A percentile compares a stretch with the other conserved stretches of the same genome.
Conservation (phyloP, 2,888 invertebrate species). For the Schrankia costaestrigalis region DNA sequence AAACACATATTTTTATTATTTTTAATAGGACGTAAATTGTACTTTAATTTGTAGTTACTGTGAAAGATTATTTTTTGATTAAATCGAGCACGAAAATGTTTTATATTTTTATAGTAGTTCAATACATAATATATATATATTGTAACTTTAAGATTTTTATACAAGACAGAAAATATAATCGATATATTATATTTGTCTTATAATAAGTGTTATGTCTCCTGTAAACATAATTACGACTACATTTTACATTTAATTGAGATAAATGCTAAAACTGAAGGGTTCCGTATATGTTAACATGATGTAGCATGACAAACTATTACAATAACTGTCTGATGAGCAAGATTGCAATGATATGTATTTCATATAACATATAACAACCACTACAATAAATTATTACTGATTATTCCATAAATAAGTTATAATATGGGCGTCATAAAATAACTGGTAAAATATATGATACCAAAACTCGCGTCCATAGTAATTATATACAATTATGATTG, state of each 20-base stretch:
- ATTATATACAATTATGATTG: neutral
- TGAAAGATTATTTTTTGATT: no score
- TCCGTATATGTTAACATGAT: neutral
- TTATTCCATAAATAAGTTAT: neutral
- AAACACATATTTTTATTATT: no score
- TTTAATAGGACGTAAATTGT: no score
- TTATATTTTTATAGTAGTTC: no score
- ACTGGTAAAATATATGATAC: no score
- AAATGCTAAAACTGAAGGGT: neutral
- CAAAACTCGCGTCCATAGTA: neutral
- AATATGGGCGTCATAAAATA: no score
- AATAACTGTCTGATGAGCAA: neutral
- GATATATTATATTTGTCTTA: no score
- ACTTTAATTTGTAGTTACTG: no score
- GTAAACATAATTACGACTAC: constrained; percentile 2
- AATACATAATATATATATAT: no score
- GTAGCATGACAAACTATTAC: neutral
- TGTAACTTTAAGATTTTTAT: no score
- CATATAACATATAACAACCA: neutral
- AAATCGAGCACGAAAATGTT: no score
- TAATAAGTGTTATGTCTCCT: neutral
- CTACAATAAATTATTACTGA: constrained; percentile 1
- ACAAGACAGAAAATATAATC: no score
- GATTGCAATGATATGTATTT: constrained; percentile 1
- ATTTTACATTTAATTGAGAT: constrained; percentile 1